Base-by-base conservation (phyloP, 2,797 vertebrate species). In the Melanitta fusca region DNA sequence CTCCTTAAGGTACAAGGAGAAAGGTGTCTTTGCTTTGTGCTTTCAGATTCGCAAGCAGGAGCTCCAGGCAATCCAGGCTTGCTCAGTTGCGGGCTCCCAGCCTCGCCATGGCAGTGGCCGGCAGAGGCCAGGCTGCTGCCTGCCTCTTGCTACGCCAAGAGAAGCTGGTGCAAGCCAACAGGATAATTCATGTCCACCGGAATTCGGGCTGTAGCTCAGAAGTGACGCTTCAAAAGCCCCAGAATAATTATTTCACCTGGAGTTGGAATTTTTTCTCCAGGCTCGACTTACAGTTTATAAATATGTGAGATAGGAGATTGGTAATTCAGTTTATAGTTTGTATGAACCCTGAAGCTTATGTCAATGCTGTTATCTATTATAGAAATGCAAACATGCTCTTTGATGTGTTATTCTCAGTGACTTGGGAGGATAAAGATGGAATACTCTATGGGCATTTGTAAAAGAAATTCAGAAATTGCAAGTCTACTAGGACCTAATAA, bases 371-470 rank as follows among this genome's bases (percentile, higher is more conserved):
- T 98, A 98, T 98, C 98, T 98, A 96, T 97, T 96, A 96, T 85
- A 96, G 95, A 97, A 98, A 98, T 97, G 97, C 97, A 97, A 97
- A 97, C 98, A 91, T 92, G 89, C 97, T 98, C 98, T 98, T 98
- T 98, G 98, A 98, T 98, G 98, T 98, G 97, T 97, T 97, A 96
- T 97, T 98, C 97, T 97, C 91, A 91, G 98, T 97, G 96, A 97
- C 95, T 96, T 96, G 92, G 94, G 96, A 97, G 97, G 96, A 97
- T 97, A 97, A 97, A 97, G 97, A 96, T 0, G 6, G 97, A 98
- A 98, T 97, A 95, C 96, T 97, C 96, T 80, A 88, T 96, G 92
- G 97, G 91, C 93, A 96, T 95, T 92, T 89, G 74, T 92, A 84
- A 95, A 97, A 96, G 93, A 92, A 96, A 96, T 90, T 91, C 93